Evolutionary conservation across 2,113 vertebrate genomes (phyloP).

Genomic region (Sterna hirundo): DNA sequence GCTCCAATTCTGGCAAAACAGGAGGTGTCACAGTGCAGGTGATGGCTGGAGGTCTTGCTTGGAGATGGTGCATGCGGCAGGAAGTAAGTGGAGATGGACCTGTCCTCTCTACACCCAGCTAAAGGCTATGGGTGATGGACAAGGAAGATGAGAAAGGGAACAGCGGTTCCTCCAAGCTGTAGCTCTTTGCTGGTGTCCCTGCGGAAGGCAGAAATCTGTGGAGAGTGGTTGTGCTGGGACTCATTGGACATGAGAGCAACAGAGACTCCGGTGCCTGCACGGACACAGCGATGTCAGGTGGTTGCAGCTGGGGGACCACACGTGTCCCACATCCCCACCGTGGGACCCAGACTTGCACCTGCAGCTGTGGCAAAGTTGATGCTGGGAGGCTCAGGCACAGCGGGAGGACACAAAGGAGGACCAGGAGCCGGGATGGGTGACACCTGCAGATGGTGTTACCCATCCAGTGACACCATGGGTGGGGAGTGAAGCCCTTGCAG

Average conservation of each 20-base stretch:
- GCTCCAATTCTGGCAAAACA: not conserved
- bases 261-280: not conserved
- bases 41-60: not conserved
- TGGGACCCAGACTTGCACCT: not conserved
- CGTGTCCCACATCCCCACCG: accelerated
- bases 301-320: accelerated
- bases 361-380: not conserved
- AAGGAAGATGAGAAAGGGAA: not conserved
- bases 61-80: accelerated
- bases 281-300: not conserved
- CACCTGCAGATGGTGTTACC: not conserved
- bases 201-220: not conserved
- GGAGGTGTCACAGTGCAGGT: not conserved
- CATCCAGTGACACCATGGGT: not conserved
- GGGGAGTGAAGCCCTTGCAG: not conserved
- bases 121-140: not conserved
- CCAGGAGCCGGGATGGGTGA: not conserved
- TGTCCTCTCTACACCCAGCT: not conserved
- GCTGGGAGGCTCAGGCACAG: not conserved
- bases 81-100: not conserved
- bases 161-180: not conserved
- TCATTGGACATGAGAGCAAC: not conserved
- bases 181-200: not conserved
- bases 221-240: not conserved
- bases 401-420: not conserved